Conservation (phyloP, 1,140 invertebrate species). For the Hydropsyche tenuis region DNA sequence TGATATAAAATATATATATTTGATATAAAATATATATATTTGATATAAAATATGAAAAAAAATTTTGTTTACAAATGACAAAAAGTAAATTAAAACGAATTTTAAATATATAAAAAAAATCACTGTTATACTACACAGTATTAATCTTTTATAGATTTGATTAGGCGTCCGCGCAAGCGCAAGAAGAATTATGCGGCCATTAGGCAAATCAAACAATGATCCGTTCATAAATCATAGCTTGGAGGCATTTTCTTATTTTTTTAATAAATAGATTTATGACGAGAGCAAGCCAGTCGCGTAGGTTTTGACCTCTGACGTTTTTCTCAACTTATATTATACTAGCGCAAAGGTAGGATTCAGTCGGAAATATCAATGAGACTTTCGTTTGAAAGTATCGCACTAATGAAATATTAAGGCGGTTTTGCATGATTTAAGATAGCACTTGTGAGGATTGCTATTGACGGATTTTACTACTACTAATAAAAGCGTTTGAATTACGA, state of each 20-base stretch:
- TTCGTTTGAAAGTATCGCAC: background rate
- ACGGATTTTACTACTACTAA: slow-evolving; percentile 23
- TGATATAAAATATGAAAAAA: too few relatives aligned
- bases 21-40: too few relatives aligned
- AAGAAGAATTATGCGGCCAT: slow-evolving; percentile 25
- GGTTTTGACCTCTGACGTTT: slow-evolving; percentile 6
- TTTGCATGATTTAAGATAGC: slow-evolving; percentile 21
- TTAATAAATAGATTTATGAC: slow-evolving; percentile 10
- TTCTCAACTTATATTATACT: too few relatives aligned
- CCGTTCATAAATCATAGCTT: slow-evolving; percentile 16
- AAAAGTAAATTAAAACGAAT: too few relatives aligned
- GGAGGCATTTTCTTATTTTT: background rate
- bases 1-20: too few relatives aligned
- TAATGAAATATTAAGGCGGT: slow-evolving; percentile 31
- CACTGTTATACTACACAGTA: too few relatives aligned
- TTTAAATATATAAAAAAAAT: too few relatives aligned
- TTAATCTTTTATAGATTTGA: slow-evolving; percentile 12
- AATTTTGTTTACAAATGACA: too few relatives aligned
- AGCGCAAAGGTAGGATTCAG: too few relatives aligned
- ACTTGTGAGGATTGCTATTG: slow-evolving; percentile 15
- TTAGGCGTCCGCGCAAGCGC: background rate
- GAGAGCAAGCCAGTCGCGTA: background rate
- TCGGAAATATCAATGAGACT: background rate
- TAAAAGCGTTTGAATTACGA: slow-evolving; percentile 26
- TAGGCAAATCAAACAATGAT: slow-evolving; percentile 29